These are phyloP conservation scores for Antheraea yamamai DNA, from an alignment of 2,888 invertebrate species.

Conservation along the genomic window DNA sequence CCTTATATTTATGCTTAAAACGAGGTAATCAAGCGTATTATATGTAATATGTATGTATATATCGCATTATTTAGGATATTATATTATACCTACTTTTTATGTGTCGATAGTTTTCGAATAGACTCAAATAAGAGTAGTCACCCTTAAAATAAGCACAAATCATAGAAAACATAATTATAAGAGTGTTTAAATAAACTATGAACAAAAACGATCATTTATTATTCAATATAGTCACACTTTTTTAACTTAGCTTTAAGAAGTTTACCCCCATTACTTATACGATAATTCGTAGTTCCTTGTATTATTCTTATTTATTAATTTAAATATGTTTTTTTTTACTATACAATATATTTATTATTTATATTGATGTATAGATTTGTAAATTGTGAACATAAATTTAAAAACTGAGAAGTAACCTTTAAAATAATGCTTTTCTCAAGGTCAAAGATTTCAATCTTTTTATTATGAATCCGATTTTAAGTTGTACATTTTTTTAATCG, in stretches of 20 bases:
- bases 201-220: not conserved
- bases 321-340: not conserved
- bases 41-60: not conserved
- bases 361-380: too few species aligned
- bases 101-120: not conserved
- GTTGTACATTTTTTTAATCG: too few species aligned
- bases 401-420: not conserved
- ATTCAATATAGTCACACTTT: not conserved
- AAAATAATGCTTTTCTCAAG: not conserved
- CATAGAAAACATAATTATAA: not conserved
- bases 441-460: not conserved
- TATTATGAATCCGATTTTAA: too few species aligned
- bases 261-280: not conserved
- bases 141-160: not conserved
- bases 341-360: not conserved
- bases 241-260: not conserved
- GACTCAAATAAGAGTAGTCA: not conserved
- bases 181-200: not conserved
- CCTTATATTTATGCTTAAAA: constrained; percentile 25
- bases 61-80: not conserved
- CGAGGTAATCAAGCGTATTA: not conserved
- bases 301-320: not conserved
- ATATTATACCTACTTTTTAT: not conserved
- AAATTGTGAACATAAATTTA: too few species aligned
- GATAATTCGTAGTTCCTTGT: not conserved